Base-by-base conservation (phyloP, 2,113 vertebrate species). In the Arizona elegans region DNA sequence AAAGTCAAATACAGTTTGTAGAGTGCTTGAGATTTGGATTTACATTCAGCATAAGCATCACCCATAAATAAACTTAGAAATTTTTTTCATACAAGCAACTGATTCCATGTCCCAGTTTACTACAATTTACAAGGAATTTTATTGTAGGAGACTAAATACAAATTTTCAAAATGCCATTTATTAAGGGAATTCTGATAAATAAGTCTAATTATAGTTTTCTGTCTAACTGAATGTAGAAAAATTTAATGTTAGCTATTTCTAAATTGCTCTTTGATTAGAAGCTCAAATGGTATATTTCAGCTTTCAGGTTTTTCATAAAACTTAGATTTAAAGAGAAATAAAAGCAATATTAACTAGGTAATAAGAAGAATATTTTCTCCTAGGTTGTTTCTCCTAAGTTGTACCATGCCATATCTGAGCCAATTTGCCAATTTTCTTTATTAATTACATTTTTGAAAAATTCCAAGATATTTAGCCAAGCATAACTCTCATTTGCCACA, bases 181-280 rank as follows among this genome's bases (percentile, higher is more conserved):
- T n/a, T 52, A 13, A 81, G 13, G 33, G 21, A 56, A 24, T 85
- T 85, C 29, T 92, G 85, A 54, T 15, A 70, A 15, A 54, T 15
- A 70, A 33, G 13, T 33, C 12, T 33, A 70, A 70, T 70, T 70
- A 33, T 70, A 33, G 13, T 58, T 50, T 50, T 86, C 1, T 86
- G 7, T 2, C 47, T 88, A 29, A 56, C 47, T 10, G 6, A 26
- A n/a, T 70, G 38, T 59, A 5, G 4, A 7, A 0, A 0, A 7
- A 62, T 19, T 7, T 47, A 87, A 38, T 59, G 38, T 85, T 58
- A 87, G 0, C 4, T 75, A 92, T 3, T 38, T 92, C 54, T 81
- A 2, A 0, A 5, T 17, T 17, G 3, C 15, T 6, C 4, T 0
- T 0, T 9, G 21, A 0, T 3, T 0, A 0, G 21, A 24, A 1